A percentile compares a stretch with the other conserved stretches of the same genome.
phyloP scores from a whole-genome alignment of 2,888 invertebrate genomes.

The Tetramorium bicarinatum region DNA sequence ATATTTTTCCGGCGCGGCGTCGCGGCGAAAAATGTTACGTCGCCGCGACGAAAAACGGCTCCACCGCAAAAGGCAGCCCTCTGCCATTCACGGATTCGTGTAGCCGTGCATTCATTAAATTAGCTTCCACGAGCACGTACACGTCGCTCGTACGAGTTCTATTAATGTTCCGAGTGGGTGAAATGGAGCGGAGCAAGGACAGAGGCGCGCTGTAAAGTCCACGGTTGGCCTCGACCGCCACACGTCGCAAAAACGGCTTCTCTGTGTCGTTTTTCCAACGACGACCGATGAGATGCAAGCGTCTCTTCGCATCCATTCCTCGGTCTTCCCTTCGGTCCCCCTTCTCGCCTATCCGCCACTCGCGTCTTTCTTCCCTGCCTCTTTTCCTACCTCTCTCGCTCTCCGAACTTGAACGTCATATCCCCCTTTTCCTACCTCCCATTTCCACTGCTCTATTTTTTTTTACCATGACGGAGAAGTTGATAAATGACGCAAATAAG shows the following conservation, averaged over 20 bases:
- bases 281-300: conserved; percentile 62
- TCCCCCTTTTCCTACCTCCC: conserved; percentile 23
- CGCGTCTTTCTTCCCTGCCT: conserved; percentile 11
- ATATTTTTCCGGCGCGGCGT: background rate
- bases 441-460: conserved; percentile 51
- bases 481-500: conserved; percentile 75
- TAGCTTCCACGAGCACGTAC: conserved; percentile 49
- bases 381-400: conserved; percentile 30
- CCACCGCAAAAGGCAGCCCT: conserved; percentile 21
- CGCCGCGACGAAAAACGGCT: conserved; percentile 31
- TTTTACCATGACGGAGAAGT: conserved; percentile 50
- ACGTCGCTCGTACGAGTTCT: conserved; percentile 52
- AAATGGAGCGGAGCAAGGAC: conserved; percentile 59
- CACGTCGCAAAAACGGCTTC: conserved; percentile 53
- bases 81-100: conserved; percentile 15
- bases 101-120: conserved; percentile 51
- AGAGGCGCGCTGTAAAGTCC: conserved; percentile 58
- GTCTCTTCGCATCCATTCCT: conserved; percentile 21
- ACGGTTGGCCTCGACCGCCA: conserved; percentile 56
- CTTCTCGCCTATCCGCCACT: background rate
- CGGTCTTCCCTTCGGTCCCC: background rate
- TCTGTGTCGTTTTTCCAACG: conserved; percentile 65
- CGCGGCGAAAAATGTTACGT: conserved; percentile 17
- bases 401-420: conserved; percentile 28
- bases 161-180: conserved; percentile 63